A percentile compares a stretch with the other conserved stretches of the same genome.
Conservation (phyloP, 2,888 invertebrate species). For the Glaucopsyche alexis region DNA sequence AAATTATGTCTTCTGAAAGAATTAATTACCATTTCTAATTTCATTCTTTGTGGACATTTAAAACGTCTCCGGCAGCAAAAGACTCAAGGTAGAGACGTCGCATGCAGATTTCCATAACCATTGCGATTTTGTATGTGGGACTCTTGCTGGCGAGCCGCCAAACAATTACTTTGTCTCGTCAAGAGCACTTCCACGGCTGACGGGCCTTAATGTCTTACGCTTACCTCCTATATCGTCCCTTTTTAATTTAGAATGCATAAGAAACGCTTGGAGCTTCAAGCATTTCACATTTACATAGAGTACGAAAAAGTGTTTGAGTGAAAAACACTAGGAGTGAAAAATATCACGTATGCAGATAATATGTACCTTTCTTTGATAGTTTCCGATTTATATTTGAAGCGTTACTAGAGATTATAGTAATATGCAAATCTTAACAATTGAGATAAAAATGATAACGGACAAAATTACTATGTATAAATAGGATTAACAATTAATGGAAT, state of each 20-base stretch:
- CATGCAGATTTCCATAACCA: slow-evolving; percentile 55
- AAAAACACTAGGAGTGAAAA: neutral
- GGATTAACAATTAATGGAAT: too few species aligned
- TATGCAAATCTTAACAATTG: neutral
- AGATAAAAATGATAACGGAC: too few species aligned
- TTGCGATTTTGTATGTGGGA: slow-evolving; percentile 40
- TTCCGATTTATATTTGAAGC: neutral
- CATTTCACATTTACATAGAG: slow-evolving; percentile 27
- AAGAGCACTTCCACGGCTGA: slow-evolving; percentile 63
- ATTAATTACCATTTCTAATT: slow-evolving; percentile 6
- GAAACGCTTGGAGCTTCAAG: slow-evolving; percentile 20
- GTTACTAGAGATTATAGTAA: neutral
- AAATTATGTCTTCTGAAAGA: neutral
- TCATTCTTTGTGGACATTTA: slow-evolving; percentile 32
- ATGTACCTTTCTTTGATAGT: neutral
- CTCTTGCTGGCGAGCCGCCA: slow-evolving; percentile 60
- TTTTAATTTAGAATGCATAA: slow-evolving; percentile 30
- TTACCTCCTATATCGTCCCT: slow-evolving; percentile 36
- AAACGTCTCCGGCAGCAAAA: slow-evolving; percentile 43
- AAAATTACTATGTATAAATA: too few species aligned
- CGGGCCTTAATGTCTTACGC: slow-evolving; percentile 54
- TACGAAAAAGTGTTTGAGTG: slow-evolving; percentile 16
- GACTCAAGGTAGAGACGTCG: slow-evolving; percentile 51
- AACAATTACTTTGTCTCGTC: slow-evolving; percentile 74
- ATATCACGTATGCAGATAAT: neutral